Conservation (phyloP, 2,797 vertebrate genomes). For the Gila robusta region DNA sequence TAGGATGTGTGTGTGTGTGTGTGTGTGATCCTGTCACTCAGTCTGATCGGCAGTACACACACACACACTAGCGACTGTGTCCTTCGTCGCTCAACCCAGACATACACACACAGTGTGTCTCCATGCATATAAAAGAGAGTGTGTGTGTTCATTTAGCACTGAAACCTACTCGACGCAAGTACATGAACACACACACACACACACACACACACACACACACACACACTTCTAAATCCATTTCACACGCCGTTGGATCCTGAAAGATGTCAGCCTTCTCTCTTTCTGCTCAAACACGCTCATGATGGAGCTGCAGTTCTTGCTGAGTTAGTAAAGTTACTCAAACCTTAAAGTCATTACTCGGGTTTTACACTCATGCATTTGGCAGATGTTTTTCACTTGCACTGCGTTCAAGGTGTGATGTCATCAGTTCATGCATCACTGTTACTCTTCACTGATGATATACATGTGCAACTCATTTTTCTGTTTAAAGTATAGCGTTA, state of each 20-base stretch:
- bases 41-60: constrained; percentile 70
- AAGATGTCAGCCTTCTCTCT: not conserved
- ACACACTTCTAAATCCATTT: constrained; percentile 32
- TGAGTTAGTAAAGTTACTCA: not conserved
- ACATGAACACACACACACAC: not conserved
- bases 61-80: not conserved
- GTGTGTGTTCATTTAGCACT: constrained; percentile 2
- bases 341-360: not conserved
- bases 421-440: not conserved
- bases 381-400: not conserved
- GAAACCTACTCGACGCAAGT: not conserved
- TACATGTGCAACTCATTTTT: too few relatives aligned
- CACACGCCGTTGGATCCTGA: not conserved
- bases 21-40: constrained; percentile 65
- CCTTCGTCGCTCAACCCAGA: not conserved
- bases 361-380: not conserved
- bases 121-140: constrained; percentile 4
- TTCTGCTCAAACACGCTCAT: not conserved
- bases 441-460: not conserved
- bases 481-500: not conserved
- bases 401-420: not conserved
- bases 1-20: constrained; percentile 40
- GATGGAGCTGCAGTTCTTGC: not conserved
- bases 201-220: not conserved
- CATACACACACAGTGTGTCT: constrained; percentile 5